Base-by-base conservation (phyloP, 2,888 invertebrate species). In the Tortrix viridana region DNA sequence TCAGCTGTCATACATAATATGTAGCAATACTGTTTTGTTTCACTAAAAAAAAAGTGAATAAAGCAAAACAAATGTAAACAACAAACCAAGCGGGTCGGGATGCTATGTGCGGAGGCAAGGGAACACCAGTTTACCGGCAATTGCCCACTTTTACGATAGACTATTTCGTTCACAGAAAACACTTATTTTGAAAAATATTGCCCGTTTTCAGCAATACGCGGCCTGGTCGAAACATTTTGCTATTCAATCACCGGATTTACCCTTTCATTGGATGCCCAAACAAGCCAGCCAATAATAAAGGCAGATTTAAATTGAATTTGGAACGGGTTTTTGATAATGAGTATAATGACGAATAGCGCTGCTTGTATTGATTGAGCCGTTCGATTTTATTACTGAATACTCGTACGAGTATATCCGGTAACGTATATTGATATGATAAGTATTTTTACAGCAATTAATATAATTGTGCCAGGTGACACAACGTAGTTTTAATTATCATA, bases 151-250 rank as follows among this genome's bases (percentile, higher is more conserved):
- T 63, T 63, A 57, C 46, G 57, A 57, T 63, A 53, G 57, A 57
- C 52, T 57, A 53, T 57, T 56, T 44, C 44, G 57, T 47, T 57
- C 20, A 22, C 37, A 32, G 44, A 50, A 50, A 50, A 61, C 49
- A 55, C 49, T 61, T 61, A 61, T 55, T 61, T 61, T 55, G 43
- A 61, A 61, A 61, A 61, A 49, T 61, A 61, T 55, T 55, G 55
- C 54, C 19, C 20, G 41, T 54, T 60, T 43, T 54, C 60, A 22
- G 41, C 48, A 32, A 26, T n/a, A 16, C 43, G 43, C n/a, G n/a
- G n/a, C 43, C 32, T 61, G 49, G 55, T 49, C 48, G 9, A 41
- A 41, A 32, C 54, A 41, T 49, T 61, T 55, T 60, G 46, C 26
- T 32, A 7, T 60, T 52, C 18, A 37, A 52, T 16, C 54, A 5